A percentile compares a stretch with the other conserved stretches of the same genome.
These are phyloP conservation scores for Arothron firmamentum DNA, from an alignment of 2,113 vertebrate genomes.

Conservation along the genomic window DNA sequence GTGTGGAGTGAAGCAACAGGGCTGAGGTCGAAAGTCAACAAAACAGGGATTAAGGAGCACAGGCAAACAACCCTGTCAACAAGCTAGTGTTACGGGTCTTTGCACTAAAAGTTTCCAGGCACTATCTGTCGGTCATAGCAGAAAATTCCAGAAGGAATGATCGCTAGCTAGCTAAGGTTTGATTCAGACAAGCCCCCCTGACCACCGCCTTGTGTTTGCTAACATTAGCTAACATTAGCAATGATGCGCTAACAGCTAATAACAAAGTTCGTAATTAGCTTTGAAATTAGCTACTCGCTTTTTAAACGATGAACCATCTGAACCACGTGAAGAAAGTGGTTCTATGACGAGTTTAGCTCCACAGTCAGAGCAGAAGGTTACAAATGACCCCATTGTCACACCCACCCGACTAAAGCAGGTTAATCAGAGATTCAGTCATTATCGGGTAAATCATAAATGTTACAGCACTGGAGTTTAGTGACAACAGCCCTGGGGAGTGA, in stretches of 20 bases:
- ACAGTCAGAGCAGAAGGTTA: conserved; percentile 10
- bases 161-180: conserved; percentile 25
- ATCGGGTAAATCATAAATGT: too few relatives aligned
- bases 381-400: conserved; percentile 51
- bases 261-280: conserved; percentile 13
- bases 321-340: background rate
- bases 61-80: background rate
- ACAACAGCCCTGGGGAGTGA: too few relatives aligned
- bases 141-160: conserved; percentile 32
- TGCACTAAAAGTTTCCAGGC: background rate
- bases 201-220: conserved; percentile 61
- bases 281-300: background rate
- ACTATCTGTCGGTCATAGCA: background rate
- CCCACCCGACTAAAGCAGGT: conserved; percentile 26
- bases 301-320: background rate
- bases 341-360: background rate
- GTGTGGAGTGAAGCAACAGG: conserved; percentile 71
- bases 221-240: conserved; percentile 38
- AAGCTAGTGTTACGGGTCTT: background rate
- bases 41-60: conserved; percentile 32
- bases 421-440: background rate
- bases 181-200: conserved; percentile 10
- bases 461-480: too few relatives aligned
- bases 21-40: conserved; percentile 55
- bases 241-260: conserved; percentile 3